These are phyloP conservation scores for Xiphydria camelus DNA, from an alignment of 2,888 invertebrate genomes.

Conservation along the genomic window DNA sequence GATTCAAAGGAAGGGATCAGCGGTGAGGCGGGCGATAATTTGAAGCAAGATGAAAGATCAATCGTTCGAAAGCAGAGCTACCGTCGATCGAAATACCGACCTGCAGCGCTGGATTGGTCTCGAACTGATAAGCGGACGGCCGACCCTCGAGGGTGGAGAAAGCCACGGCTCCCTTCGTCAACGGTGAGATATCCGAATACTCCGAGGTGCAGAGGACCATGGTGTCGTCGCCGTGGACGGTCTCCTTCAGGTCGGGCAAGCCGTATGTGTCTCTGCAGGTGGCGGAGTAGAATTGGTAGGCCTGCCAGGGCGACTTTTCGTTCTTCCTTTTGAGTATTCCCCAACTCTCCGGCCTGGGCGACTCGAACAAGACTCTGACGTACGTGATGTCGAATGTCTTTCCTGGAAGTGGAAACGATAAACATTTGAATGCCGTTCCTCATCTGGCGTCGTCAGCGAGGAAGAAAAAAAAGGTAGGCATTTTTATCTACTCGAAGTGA, in stretches of 20 bases:
- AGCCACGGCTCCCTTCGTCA: constrained; percentile 91
- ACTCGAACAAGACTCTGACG: constrained; percentile 89
- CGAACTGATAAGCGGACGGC: constrained; percentile 91
- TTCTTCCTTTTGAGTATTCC: constrained; percentile 86
- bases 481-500: too few species aligned
- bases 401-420: constrained; percentile 61
- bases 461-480: not conserved
- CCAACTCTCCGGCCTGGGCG: constrained; percentile 96
- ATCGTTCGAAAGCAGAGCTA: not conserved
- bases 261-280: constrained; percentile 91
- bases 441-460: too few species aligned
- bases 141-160: constrained; percentile 94
- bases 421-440: too few species aligned
- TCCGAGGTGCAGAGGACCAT: constrained; percentile 97
- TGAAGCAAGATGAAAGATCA: constrained; percentile 1
- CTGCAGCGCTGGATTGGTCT: constrained; percentile 86
- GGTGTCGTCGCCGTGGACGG: constrained; percentile 78
- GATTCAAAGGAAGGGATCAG: too few species aligned
- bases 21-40: too few species aligned
- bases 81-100: constrained; percentile 61
- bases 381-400: constrained; percentile 98
- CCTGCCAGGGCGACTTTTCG: constrained; percentile 81
- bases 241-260: constrained; percentile 74
- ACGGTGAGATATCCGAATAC: constrained; percentile 95
- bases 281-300: constrained; percentile 90